Conservation (phyloP, 2,888 invertebrate genomes). For the Leptopilina myrica region DNA sequence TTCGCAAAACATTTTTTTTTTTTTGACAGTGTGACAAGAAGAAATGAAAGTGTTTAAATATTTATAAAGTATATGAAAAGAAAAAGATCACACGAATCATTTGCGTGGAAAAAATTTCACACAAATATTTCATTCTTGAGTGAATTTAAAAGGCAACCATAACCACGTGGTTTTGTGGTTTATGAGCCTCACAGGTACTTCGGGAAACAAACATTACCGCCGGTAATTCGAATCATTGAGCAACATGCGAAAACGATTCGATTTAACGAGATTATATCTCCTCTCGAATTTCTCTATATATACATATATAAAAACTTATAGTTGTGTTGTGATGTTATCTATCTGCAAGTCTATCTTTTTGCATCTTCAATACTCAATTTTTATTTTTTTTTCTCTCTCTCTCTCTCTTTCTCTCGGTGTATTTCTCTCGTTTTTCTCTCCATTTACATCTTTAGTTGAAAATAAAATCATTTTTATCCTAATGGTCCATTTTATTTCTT, state of each 20-base stretch:
- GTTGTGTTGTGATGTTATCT: background rate
- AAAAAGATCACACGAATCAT: conserved; percentile 10
- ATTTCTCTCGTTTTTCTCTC: no score
- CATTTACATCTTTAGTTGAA: no score
- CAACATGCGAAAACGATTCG: background rate
- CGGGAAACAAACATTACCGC: conserved; percentile 27
- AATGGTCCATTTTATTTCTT: no score
- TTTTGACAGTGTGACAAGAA: no score
- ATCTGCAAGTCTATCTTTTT: background rate
- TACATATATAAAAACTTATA: no score
- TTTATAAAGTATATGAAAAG: background rate
- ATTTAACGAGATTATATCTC: conserved; percentile 14
- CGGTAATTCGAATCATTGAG: conserved; percentile 17
- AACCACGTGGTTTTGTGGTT: conserved; percentile 12
- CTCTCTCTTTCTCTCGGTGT: no score
- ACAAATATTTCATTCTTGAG: conserved; percentile 20
- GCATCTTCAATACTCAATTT: background rate
- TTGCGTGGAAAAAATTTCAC: background rate
- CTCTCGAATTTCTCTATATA: background rate
- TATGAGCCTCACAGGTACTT: conserved; percentile 32
- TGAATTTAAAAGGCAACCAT: conserved; percentile 20
- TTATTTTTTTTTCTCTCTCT: no score
- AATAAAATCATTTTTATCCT: no score
- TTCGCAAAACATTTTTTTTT: no score
- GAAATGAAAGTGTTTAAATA: no score